Evolutionary conservation across 2,888 invertebrate species (phyloP), one percentile per base, ranked within the genome.

Genomic region (Orthonychiurus folsomi): DNA sequence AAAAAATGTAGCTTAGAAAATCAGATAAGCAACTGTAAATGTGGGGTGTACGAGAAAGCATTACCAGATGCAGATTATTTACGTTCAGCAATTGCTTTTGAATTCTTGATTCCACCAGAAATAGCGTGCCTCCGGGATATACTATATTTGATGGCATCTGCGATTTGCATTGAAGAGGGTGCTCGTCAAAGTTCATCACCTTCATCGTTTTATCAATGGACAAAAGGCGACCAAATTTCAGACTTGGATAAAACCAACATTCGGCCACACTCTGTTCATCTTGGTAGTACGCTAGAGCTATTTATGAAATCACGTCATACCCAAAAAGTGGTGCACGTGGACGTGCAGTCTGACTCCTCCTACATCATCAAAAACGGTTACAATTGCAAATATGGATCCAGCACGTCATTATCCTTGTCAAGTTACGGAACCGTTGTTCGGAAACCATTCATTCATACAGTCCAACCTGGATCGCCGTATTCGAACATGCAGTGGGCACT

Each of bases 61-160:
- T n/a, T 48, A n/a, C 48, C 48, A 12, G n/a, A 15, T n/a, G n/a
- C n/a, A 15, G 48, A 48, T 12, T 12, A 48, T 12, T 15, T 12
- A 12, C 48, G n/a, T 12, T 12, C 12, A 12, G 48, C 48, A 15
- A n/a, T 48, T n/a, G n/a, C n/a, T 12, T 48, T 48, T n/a, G 48
- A 48, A 48, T n/a, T 48, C 48, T 15, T 48, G 48, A n/a, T 48
- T n/a, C 48, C 48, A n/a, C 12, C 15, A 48, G 12, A 12, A 48
- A 48, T 48, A 15, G 12, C n/a, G n/a, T 48, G 48, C 48, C 48
- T 48, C 48, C 48, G 48, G 12, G 48, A 48, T 48, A 48, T 48
- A 15, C n/a, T 48, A 48, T 48, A 15, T 48, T n/a, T 48, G 15
- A 15, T 48, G 12, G 48, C 48, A 12, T 48, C 48, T 12, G 48